phyloP scores from a whole-genome alignment of 2,113 vertebrate species.

The Lathamus discolor region DNA sequence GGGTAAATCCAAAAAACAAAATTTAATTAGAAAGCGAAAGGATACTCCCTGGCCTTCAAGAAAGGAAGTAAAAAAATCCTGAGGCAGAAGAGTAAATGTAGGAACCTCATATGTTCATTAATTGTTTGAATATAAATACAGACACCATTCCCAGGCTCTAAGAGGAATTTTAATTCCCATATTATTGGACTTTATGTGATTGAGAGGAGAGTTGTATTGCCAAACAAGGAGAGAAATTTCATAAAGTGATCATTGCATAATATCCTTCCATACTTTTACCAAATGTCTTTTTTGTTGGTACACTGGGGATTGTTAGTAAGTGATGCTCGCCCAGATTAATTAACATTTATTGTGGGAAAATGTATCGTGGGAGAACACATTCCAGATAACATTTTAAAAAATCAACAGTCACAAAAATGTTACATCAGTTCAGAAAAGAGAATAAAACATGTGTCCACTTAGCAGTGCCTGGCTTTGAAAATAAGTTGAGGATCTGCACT shows the following conservation, averaged over 20 bases:
- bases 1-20: background rate
- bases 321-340: background rate
- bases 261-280: background rate
- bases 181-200: background rate
- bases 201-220: background rate
- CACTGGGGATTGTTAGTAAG: background rate
- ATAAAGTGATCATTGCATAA: background rate
- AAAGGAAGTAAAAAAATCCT: background rate
- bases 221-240: background rate
- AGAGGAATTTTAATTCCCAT: background rate
- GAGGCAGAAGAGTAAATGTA: background rate
- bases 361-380: background rate
- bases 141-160: background rate
- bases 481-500: background rate
- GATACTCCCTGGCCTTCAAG: background rate
- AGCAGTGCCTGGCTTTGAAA: background rate
- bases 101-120: background rate
- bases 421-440: background rate
- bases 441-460: accelerated
- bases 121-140: background rate
- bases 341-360: background rate
- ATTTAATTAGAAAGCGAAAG: background rate
- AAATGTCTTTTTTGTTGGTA: background rate
- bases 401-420: background rate
- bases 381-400: background rate